These are phyloP conservation scores for Babyrousa celebensis DNA, from an alignment of 2,797 vertebrate species.

Conservation along the genomic window DNA sequence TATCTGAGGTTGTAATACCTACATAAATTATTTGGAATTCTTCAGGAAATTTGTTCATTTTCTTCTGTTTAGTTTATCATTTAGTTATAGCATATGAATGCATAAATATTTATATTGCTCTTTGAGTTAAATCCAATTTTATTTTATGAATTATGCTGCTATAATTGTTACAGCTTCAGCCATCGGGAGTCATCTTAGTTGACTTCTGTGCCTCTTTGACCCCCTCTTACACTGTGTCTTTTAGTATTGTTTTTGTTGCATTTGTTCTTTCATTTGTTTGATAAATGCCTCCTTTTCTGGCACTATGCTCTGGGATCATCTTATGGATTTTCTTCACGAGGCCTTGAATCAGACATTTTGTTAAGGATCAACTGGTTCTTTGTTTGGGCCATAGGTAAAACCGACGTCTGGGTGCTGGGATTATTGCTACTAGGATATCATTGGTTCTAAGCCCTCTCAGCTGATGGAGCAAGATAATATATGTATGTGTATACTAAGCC, in stretches of 20 bases:
- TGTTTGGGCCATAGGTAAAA: neutral
- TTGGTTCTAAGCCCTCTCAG: neutral
- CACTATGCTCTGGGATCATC: neutral
- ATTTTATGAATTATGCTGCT: neutral
- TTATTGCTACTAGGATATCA: neutral
- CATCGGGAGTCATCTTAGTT: neutral
- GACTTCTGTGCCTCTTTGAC: neutral
- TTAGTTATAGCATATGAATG: neutral
- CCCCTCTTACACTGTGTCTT: neutral
- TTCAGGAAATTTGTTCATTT: neutral
- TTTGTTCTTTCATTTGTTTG: neutral
- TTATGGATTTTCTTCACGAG: neutral
- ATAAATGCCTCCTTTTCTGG: neutral
- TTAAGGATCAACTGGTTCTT: neutral
- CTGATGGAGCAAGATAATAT: neutral
- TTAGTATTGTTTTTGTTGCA: neutral
- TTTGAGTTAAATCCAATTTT: neutral
- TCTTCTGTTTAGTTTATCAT: neutral
- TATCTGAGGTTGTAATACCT: neutral
- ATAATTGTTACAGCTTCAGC: neutral
- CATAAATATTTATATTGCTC: neutral
- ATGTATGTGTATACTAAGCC: neutral
- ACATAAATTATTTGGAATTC: neutral
- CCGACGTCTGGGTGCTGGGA: neutral
- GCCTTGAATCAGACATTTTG: neutral